phyloP scores from a whole-genome alignment of 2,888 invertebrate species.

The Lordiphosa andalusiaca region DNA sequence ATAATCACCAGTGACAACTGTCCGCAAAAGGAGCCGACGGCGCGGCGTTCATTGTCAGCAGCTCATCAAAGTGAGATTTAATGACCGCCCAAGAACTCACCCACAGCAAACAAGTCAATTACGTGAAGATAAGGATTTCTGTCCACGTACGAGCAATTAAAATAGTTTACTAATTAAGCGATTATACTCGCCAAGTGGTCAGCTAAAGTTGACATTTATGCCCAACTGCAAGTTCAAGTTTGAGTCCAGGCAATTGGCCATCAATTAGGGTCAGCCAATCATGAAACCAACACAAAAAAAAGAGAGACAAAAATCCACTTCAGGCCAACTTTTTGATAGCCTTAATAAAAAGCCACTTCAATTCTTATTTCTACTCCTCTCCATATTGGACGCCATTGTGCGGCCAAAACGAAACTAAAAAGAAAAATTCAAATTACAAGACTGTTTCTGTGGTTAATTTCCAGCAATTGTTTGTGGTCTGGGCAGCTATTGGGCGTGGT shows the following conservation, averaged over 20 bases:
- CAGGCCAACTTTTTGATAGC: conserved; percentile 30
- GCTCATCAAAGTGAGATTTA: conserved; percentile 53
- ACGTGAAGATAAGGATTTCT: conserved; percentile 13
- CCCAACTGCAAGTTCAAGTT: background rate
- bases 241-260: conserved; percentile 6
- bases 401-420: background rate
- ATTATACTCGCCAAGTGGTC: conserved; percentile 19
- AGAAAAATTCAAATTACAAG: conserved; percentile 11
- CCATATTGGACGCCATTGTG: conserved; percentile 3
- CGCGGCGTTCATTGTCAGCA: conserved; percentile 29
- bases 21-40: conserved; percentile 5
- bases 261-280: conserved; percentile 16
- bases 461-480: conserved; percentile 32
- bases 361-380: background rate
- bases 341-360: conserved; percentile 17
- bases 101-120: conserved; percentile 17
- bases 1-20: conserved; percentile 5
- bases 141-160: conserved; percentile 49
- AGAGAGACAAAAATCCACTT: conserved; percentile 28
- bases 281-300: conserved; percentile 21
- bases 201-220: background rate
- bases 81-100: conserved; percentile 28
- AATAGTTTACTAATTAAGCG: conserved; percentile 56
- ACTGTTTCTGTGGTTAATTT: conserved; percentile 49
- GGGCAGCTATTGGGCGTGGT: conserved; percentile 21